phyloP scores from a whole-genome alignment of 1,140 invertebrate species.

The Drosophila dunni region DNA sequence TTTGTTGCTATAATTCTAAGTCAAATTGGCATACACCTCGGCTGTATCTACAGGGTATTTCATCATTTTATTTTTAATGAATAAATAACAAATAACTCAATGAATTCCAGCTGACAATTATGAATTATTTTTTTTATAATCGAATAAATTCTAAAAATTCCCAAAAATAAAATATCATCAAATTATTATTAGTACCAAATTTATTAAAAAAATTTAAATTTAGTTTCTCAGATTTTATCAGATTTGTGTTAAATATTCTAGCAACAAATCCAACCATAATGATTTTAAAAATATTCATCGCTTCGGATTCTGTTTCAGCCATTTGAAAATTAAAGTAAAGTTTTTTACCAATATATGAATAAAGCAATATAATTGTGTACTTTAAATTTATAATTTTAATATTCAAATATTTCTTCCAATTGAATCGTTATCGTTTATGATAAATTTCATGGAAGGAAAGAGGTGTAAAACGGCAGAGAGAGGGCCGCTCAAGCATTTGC shows the following conservation, averaged over 20 bases:
- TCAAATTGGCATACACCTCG: not conserved
- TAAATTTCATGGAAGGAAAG: constrained; percentile 2
- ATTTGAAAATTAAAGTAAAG: too few species aligned
- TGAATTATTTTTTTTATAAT: too few species aligned
- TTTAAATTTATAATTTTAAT: not conserved
- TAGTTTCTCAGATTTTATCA: too few species aligned
- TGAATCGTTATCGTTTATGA: constrained; percentile 26
- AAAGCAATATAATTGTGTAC: too few species aligned
- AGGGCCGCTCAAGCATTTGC: constrained; percentile 7
- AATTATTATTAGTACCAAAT: too few species aligned
- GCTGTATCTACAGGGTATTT: not conserved
- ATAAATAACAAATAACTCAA: not conserved
- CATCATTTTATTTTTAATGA: not conserved
- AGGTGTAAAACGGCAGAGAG: not conserved
- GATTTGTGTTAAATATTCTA: too few species aligned
- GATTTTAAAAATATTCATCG: not conserved
- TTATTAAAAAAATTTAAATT: too few species aligned
- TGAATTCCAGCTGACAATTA: not conserved
- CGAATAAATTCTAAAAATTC: too few species aligned
- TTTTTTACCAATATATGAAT: too few species aligned
- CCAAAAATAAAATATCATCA: too few species aligned
- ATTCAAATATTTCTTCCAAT: not conserved
- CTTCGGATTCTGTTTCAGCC: too few species aligned
- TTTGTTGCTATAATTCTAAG: not conserved
- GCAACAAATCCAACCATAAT: not conserved